These are phyloP conservation scores for Tetramorium bicarinatum DNA, from an alignment of 2,888 invertebrate genomes.

Conservation along the genomic window DNA sequence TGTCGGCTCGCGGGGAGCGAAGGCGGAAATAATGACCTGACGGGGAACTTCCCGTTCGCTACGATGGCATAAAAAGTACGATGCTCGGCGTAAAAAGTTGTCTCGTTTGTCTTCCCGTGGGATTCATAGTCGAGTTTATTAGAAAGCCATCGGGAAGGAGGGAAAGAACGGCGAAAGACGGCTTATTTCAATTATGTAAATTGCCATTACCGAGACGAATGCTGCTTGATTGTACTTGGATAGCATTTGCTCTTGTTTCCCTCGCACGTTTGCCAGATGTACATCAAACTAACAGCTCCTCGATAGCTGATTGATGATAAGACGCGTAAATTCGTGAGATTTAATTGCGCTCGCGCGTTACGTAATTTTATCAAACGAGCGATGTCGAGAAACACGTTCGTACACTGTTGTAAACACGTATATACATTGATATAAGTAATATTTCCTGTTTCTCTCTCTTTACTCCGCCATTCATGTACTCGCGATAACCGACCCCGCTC, in stretches of 20 bases:
- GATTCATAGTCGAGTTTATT: conserved; percentile 42
- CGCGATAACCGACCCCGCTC: background rate
- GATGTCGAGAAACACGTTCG: background rate
- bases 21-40: conserved; percentile 26
- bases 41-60: conserved; percentile 3
- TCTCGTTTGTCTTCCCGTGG: conserved; percentile 38
- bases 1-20: background rate
- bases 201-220: conserved; percentile 17
- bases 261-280: background rate
- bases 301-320: background rate
- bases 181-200: conserved; percentile 48
- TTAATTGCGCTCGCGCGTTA: background rate
- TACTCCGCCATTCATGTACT: background rate
- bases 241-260: background rate
- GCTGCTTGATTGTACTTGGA: conserved; percentile 6
- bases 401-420: background rate
- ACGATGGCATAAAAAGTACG: conserved; percentile 5
- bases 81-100: conserved; percentile 19
- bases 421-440: background rate
- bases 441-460: background rate
- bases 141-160: background rate
- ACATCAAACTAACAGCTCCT: background rate
- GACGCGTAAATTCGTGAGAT: background rate
- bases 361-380: background rate
- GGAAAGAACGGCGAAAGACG: background rate